Evolutionary conservation across 2,888 invertebrate species (phyloP), one percentile per base, ranked within the genome.

Genomic region (Pterostichus niger): DNA sequence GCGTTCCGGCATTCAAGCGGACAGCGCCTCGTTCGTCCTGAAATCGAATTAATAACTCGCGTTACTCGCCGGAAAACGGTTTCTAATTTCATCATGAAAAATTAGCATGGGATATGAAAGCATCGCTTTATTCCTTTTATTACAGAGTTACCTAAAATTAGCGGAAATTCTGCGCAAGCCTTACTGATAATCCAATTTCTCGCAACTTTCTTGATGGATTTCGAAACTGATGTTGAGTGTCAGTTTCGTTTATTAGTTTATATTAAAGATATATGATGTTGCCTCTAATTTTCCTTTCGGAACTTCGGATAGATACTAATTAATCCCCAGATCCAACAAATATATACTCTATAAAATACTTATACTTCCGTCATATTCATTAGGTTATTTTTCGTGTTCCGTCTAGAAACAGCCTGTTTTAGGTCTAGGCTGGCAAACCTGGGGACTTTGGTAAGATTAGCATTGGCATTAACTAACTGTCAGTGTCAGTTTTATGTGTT

Each of bases 11-110:
- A 24, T 24, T 24, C 3, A 24, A 64, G 31, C 64, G 64, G 49
- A 31, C 75, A 17, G 24, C 15, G 40, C 40, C 6, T 6, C 49
- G 56, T 56, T 15, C 56, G 49, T 9, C 7, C 78, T 40, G 46
- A 78, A 78, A 78, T 78, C 61, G 31, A 78, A 78, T 78, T 78
- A 78, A 78, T 78, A 78, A 61, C 40, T 78, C 78, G 54, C 78
- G 75, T 75, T 75, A 75, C 44, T 46, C 46, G 44, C 59, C 59
- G 78, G 56, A 78, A 78, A 78, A 78, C 59, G 78, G 78, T 78
- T 78, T 78, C 78, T 78, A 78, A 78, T 59, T 78, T 35, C 78
- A 59, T 77, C 59, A 77, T 15, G 56, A 77, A 78, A 78, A 78
- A 78, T 78, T 78, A 78, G 35, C 78, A 78, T 78, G 78, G 78